Evolutionary conservation across 2,888 invertebrate genomes (phyloP).

Genomic region (Ennomos quercinarius): DNA sequence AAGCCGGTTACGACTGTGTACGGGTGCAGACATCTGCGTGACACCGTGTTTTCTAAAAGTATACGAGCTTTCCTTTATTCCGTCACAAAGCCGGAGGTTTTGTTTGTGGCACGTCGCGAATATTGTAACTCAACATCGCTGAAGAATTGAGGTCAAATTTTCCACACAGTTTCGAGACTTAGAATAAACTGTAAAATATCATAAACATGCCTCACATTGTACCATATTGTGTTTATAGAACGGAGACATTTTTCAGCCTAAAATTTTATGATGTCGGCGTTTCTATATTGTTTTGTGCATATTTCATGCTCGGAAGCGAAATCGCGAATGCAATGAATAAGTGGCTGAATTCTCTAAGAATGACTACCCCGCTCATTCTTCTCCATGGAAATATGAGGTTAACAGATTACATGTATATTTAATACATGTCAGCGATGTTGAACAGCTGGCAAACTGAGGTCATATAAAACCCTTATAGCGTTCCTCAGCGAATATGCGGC

Average conservation of each 20-base stretch:
- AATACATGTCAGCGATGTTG: conserved; percentile 46
- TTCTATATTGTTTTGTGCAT: neutral
- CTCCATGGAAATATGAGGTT: conserved; percentile 51
- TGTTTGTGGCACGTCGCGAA: conserved; percentile 43
- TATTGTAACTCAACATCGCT: conserved; percentile 45
- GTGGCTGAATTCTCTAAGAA: no score
- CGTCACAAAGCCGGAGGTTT: conserved; percentile 33
- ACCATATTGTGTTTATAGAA: no score
- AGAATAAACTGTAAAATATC: neutral
- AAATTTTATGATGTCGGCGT: conserved; percentile 2
- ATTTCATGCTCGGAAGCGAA: conserved; percentile 19
- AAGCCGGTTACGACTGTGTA: conserved; percentile 42
- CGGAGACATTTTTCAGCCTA: neutral
- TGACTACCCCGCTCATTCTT: conserved; percentile 49
- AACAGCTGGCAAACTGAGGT: conserved; percentile 40
- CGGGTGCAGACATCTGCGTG: conserved; percentile 39
- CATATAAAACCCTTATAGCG: conserved; percentile 54
- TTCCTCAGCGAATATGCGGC: conserved; percentile 33
- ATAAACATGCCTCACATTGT: no score
- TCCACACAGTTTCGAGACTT: conserved; percentile 9
- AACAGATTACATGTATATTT: conserved; percentile 64
- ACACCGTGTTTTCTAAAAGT: conserved; percentile 30
- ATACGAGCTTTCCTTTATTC: conserved; percentile 41
- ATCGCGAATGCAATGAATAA: conserved; percentile 34
- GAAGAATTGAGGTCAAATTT: conserved; percentile 43